A percentile compares a stretch with the other conserved stretches of the same genome.
These are phyloP conservation scores for Ploceus nigricollis DNA, from an alignment of 2,113 vertebrate genomes.

Conservation along the genomic window DNA sequence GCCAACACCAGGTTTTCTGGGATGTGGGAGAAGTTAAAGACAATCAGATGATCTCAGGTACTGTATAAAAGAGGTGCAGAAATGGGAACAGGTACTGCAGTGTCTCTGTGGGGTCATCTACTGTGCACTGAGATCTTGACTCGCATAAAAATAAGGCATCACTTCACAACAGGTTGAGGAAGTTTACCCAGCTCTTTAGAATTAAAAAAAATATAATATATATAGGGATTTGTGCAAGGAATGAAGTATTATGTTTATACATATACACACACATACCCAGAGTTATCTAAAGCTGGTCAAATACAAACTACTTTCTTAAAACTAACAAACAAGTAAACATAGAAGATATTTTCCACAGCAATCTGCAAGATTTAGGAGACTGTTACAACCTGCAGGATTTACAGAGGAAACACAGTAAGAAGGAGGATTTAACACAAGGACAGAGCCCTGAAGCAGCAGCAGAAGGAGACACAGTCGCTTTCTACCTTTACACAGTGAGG, in stretches of 20 bases:
- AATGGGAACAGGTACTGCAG: neutral
- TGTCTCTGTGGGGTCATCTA: neutral
- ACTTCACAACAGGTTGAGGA: neutral
- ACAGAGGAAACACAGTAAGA: neutral
- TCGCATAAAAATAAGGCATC: neutral
- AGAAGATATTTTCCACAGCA: neutral
- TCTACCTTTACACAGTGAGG: neutral
- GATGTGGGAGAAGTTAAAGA: neutral
- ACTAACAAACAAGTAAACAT: neutral
- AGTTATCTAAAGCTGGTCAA: neutral
- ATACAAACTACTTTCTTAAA: neutral
- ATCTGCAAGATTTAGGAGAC: neutral
- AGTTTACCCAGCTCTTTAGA: neutral
- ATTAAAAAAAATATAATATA: neutral
- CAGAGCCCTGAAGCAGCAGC: neutral
- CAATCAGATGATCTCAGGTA: neutral
- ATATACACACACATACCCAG: accelerated
- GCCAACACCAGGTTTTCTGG: neutral
- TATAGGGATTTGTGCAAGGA: neutral
- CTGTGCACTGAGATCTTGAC: neutral
- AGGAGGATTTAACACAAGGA: neutral
- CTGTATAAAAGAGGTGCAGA: neutral
- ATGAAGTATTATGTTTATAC: neutral
- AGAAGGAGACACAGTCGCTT: neutral
- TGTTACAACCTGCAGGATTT: neutral